Conservation (phyloP, 2,797 vertebrate genomes). For the Onychomys leucogaster region DNA sequence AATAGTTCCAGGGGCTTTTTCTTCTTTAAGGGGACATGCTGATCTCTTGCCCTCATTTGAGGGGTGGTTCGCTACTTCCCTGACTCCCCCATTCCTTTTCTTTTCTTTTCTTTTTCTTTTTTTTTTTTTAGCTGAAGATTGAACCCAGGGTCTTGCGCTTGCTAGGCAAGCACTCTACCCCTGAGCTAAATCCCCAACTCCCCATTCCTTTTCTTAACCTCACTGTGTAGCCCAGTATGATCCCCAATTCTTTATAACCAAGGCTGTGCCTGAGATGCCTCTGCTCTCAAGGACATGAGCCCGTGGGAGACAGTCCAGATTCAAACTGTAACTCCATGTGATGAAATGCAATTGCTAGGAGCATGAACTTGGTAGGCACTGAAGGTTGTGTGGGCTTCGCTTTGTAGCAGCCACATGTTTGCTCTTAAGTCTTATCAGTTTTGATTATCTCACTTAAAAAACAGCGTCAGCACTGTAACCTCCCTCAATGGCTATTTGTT, state of each 20-base stretch:
- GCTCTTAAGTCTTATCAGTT: not conserved
- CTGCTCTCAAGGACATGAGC: not conserved
- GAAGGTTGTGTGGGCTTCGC: not conserved
- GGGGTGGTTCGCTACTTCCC: not conserved
- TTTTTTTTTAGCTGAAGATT: too few species aligned
- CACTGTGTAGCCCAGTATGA: not conserved
- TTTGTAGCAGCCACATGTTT: not conserved
- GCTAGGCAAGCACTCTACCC: too few species aligned
- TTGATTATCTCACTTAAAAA: constrained; percentile 37
- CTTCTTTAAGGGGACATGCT: not conserved
- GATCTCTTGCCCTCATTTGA: not conserved
- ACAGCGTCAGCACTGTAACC: not conserved
- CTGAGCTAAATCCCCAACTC: too few species aligned
- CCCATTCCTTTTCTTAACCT: not conserved
- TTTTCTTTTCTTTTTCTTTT: too few species aligned
- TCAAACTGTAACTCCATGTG: not conserved
- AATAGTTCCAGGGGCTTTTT: not conserved
- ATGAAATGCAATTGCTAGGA: not conserved
- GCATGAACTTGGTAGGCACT: not conserved
- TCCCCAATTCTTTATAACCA: not conserved
- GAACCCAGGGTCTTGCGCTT: too few species aligned
- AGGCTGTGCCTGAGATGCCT: not conserved
- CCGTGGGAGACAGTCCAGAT: not conserved
- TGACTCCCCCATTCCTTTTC: not conserved
- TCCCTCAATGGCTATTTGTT: not conserved